Conservation (phyloP, 2,113 vertebrate species). For the Alligator mississippiensis region DNA sequence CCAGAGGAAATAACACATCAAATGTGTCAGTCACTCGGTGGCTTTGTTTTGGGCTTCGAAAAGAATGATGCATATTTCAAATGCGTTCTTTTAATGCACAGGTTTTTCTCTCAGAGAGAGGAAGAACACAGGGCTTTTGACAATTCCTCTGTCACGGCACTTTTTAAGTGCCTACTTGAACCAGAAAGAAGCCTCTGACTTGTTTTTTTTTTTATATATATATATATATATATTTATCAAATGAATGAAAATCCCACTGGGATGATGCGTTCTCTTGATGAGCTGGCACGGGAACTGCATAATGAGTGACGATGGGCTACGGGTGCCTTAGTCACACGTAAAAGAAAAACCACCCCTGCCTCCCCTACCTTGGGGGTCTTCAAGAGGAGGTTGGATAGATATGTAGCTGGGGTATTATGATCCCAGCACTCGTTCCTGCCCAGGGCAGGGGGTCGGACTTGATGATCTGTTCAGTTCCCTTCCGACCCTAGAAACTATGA, state of each 20-base stretch:
- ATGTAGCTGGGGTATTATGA: no score
- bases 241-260: not conserved
- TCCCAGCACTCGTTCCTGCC: no score
- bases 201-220: no score
- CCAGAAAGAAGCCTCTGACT: constrained; percentile 41
- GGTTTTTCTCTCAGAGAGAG: not conserved
- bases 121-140: not conserved
- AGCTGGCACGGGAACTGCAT: accelerated
- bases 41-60: not conserved
- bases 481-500: no score
- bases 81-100: not conserved
- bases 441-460: no score
- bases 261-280: not conserved
- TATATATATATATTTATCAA: not conserved
- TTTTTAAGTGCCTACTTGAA: constrained; percentile 55
- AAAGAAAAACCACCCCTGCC: not conserved
- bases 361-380: no score
- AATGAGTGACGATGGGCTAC: not conserved
- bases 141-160: not conserved
- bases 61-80: constrained; percentile 25
- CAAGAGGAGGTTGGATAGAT: no score
- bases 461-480: no score
- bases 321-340: not conserved
- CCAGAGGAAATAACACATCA: not conserved
- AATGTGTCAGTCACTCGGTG: not conserved